Conservation (phyloP, 2,797 vertebrate species). For the Strix occidentalis region DNA sequence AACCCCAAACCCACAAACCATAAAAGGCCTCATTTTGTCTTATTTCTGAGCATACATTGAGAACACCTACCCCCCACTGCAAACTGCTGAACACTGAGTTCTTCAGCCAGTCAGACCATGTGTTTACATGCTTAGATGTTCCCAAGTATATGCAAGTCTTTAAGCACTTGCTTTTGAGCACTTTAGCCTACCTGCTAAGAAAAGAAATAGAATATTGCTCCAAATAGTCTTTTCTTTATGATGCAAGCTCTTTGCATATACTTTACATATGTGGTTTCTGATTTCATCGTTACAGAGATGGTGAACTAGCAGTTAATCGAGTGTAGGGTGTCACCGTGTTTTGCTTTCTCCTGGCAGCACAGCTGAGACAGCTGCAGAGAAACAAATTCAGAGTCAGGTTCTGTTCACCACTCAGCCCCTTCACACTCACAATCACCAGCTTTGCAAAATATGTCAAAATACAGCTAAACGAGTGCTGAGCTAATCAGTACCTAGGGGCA, state of each 20-base stretch:
- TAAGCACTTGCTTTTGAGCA: neutral
- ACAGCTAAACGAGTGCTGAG: neutral
- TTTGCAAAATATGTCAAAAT: neutral
- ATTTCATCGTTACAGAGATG: neutral
- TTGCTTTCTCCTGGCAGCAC: neutral
- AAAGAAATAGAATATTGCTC: neutral
- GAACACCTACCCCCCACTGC: neutral
- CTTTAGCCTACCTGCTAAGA: neutral
- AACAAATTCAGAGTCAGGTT: neutral
- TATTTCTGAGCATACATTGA: neutral
- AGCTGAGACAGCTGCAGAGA: neutral
- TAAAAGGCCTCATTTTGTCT: neutral
- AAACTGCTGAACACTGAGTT: neutral
- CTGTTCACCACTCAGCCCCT: neutral
- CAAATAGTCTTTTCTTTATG: neutral
- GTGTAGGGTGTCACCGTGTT: neutral
- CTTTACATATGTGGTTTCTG: neutral
- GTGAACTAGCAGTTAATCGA: neutral
- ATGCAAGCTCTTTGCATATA: neutral
- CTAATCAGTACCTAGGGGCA: neutral
- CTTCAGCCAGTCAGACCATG: neutral
- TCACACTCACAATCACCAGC: neutral
- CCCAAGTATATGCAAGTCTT: neutral
- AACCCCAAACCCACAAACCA: neutral
- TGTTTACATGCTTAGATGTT: neutral